A percentile compares a stretch with the other conserved stretches of the same genome.
Evolutionary conservation across 1,140 invertebrate genomes (phyloP).

Genomic region (Dendroctonus valens): DNA sequence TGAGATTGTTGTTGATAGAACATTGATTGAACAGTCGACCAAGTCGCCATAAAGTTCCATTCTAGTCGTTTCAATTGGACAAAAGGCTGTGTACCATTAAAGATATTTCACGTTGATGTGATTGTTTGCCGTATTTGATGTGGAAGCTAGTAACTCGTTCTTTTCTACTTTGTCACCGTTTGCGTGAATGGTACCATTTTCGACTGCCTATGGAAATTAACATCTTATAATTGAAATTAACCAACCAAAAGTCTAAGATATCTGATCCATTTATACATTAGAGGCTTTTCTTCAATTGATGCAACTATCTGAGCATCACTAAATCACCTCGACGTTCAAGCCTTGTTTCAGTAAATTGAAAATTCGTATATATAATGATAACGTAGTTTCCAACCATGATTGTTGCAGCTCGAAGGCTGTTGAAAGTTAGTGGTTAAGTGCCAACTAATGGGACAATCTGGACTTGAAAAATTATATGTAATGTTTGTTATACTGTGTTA

Average conservation of each 20-base stretch:
- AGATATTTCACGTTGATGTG: conserved; percentile 37
- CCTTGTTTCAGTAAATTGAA: too few relatives aligned
- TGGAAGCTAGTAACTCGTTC: conserved; percentile 9
- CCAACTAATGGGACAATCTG: too few relatives aligned
- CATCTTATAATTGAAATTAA: conserved; percentile 3
- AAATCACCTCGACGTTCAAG: too few relatives aligned
- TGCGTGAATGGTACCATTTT: neutral
- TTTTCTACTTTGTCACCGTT: conserved; percentile 4
- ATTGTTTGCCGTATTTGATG: conserved; percentile 4
- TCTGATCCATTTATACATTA: conserved; percentile 2
- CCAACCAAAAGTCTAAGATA: conserved; percentile 1
- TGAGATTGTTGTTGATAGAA: conserved; percentile 2
- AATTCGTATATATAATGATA: too few relatives aligned
- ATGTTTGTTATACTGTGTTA: neutral
- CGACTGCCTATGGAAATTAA: neutral
- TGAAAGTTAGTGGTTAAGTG: too few relatives aligned
- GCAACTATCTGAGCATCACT: too few relatives aligned
- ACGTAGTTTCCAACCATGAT: too few relatives aligned
- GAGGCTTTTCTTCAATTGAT: neutral
- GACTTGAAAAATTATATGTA: too few relatives aligned
- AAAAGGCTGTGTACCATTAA: conserved; percentile 45
- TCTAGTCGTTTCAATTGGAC: conserved; percentile 37
- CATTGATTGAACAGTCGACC: conserved; percentile 10
- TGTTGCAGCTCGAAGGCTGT: too few relatives aligned
- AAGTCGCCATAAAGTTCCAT: conserved; percentile 36